Evolutionary conservation across 2,888 invertebrate genomes (phyloP), one percentile per base, ranked within the genome.

Genomic region (Callinectes sapidus): DNA sequence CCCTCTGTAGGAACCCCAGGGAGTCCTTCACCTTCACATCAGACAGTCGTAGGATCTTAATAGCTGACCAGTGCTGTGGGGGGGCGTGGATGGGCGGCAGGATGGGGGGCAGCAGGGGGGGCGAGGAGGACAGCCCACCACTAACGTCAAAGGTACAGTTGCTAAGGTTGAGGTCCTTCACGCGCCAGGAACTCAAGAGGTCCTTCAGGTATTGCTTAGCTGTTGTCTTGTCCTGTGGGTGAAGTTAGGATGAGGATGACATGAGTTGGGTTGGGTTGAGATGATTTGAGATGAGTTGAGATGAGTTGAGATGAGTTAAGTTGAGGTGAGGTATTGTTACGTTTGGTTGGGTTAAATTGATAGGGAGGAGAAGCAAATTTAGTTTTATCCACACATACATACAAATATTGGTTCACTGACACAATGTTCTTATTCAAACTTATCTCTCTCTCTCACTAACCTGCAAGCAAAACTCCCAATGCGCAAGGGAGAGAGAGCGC

Each of bases 401-500:
- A 13, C 14, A n/a, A n/a, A n/a, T n/a, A n/a, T n/a, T n/a, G n/a
- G n/a, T n/a, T n/a, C n/a, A n/a, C n/a, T n/a, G n/a, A n/a, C n/a
- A n/a, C n/a, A n/a, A n/a, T n/a, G n/a, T n/a, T n/a, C n/a, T n/a
- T n/a, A n/a, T n/a, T n/a, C n/a, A n/a, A n/a, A n/a, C n/a, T n/a
- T n/a, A n/a, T 28, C 71, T n/a, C 28, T 71, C 71, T 71, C 71
- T 71, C 71, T 71, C 16, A 14, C 39, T n/a, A n/a, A 94, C 94
- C 94, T 93, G 90, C 23, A 94, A 39, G n/a, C 61, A 87, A 55
- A 94, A 94, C 48, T 91, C 89, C 94, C 94, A 94, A 28, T 89
- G 91, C 0, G 91, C 92, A 0, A 93, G 55, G 23, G 92, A 92
- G 35, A 94, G 87, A 6, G 90, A 86, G 55, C 87, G 91, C 10